Base-by-base conservation (phyloP, 2,888 invertebrate species). In the Stenurella melanura region DNA sequence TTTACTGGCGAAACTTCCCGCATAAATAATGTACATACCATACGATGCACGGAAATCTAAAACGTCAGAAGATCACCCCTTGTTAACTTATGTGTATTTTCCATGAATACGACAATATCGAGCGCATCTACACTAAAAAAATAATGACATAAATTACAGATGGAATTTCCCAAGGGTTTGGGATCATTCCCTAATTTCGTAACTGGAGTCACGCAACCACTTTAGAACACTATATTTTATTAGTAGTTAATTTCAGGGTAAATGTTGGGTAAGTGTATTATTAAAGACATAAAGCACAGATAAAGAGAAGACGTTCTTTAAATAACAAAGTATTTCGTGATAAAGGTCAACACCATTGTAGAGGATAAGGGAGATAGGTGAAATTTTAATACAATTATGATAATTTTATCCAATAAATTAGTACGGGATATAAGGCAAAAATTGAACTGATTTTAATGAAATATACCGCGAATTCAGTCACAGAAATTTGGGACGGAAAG, bases 181-280 rank as follows among this genome's bases (percentile, higher is more conserved):
- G 71, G 57, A 50, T 75, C 71, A 70, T 78, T 75, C 75, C 75
- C 78, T 75, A 78, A 80, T 80, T 80, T 75, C 60, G 57, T 69
- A 75, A 78, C 56, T 68, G 54, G 60, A 79, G 77, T 80, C 80
- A 80, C 77, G 80, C 79, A 70, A 80, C 76, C 75, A 73, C 77
- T 75, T 77, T 73, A 72, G 76, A 76, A 78, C 77, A 77, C 72
- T 76, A 73, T 76, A 73, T 77, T 79, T 78, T 78, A 79, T 79
- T 75, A 78, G 73, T 78, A 76, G 75, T 76, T 80, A 76, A 80
- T 73, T 74, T 78, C 64, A 63, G 73, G 71, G 72, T 73, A 78
- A 79, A 74, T 73, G 74, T 74, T 69, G 38, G 38, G 38, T 58
- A 38, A 38, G 21, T 70, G 21, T 21, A 21, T 70, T 58, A 58